A percentile compares a stretch with the other conserved stretches of the same genome.
Conservation (phyloP, 2,888 invertebrate species). For the Anthophora plumipes region DNA sequence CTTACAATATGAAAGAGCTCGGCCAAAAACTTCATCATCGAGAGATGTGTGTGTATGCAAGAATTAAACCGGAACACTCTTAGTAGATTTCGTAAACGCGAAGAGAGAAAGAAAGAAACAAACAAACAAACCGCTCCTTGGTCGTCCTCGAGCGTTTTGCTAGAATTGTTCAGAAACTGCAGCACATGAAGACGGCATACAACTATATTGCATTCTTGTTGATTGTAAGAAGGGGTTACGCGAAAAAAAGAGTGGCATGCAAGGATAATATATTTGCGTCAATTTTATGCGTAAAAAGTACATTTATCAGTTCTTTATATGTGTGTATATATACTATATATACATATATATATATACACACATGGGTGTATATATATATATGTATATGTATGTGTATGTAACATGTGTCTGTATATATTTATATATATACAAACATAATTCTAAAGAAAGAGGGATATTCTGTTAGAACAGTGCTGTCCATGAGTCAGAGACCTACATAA, state of each 20-base stretch:
- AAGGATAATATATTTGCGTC: constrained; percentile 50
- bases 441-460: constrained; percentile 39
- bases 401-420: constrained; percentile 33
- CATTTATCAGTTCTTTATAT: constrained; percentile 48
- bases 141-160: constrained; percentile 54
- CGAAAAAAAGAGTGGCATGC: constrained; percentile 5
- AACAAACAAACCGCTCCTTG: constrained; percentile 59
- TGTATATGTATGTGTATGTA: constrained; percentile 15
- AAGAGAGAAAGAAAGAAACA: constrained; percentile 9
- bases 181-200: constrained; percentile 51
- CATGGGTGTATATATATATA: constrained; percentile 26
- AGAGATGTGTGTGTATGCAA: constrained; percentile 47
- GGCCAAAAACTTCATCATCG: constrained; percentile 47
- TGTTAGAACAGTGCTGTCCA: constrained; percentile 24
- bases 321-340: constrained; percentile 19
- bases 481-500: background rate
- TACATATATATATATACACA: too few relatives aligned
- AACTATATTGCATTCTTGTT: constrained; percentile 50
- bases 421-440: constrained; percentile 31
- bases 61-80: constrained; percentile 37
- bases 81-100: too few relatives aligned
- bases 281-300: constrained; percentile 49
- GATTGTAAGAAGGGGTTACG: constrained; percentile 31
- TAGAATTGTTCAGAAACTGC: constrained; percentile 37
- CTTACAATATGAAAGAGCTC: constrained; percentile 67